phyloP scores from a whole-genome alignment of 1,140 invertebrate species.

The Ceratitis capitata region DNA sequence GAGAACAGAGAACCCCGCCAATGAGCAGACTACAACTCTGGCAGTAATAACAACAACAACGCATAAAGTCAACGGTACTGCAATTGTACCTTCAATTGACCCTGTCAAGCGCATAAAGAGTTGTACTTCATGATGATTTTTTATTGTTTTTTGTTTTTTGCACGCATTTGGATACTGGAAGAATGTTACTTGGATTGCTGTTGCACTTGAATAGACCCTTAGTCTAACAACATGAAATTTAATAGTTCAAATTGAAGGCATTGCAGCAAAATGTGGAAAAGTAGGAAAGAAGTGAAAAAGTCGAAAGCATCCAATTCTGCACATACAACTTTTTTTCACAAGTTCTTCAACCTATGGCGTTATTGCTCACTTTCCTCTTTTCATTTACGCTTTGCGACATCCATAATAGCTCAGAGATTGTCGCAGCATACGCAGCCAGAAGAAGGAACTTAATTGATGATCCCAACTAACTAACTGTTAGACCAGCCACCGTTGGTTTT shows the following conservation, averaged over 20 bases:
- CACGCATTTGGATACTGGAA: neutral
- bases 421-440: neutral
- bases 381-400: neutral
- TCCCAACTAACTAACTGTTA: neutral
- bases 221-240: neutral
- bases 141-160: neutral
- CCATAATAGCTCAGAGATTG: neutral
- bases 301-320: neutral
- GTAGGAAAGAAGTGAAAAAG: no score
- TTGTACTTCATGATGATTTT: neutral
- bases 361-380: neutral
- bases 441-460: conserved; percentile 13
- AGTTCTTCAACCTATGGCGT: neutral
- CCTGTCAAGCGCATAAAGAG: conserved; percentile 7
- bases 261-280: conserved; percentile 15
- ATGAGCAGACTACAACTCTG: no score
- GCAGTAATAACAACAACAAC: neutral
- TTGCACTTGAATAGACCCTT: neutral
- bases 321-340: neutral
- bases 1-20: neutral
- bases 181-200: neutral
- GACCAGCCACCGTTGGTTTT: neutral
- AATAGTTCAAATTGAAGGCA: neutral
- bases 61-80: neutral
- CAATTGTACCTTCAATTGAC: conserved; percentile 35